These are phyloP conservation scores for Plectus sambesii DNA, from an alignment of 1,140 invertebrate species.

Conservation along the genomic window DNA sequence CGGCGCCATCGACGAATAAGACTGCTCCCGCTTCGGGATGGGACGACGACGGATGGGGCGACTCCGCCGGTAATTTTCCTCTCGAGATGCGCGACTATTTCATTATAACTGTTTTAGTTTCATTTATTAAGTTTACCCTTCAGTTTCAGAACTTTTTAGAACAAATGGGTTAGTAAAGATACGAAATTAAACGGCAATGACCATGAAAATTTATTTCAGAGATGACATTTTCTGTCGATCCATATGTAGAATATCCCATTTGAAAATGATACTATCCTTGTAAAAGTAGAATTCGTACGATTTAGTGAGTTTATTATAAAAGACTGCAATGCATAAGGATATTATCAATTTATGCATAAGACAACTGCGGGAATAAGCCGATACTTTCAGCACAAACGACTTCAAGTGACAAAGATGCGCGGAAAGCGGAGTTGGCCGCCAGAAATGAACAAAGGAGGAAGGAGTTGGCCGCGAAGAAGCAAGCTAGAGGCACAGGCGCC, in stretches of 20 bases:
- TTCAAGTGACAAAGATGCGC: constrained; percentile 3
- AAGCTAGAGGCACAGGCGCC: constrained; percentile 16
- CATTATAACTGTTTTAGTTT: background rate
- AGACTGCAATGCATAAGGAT: background rate
- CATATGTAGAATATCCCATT: background rate
- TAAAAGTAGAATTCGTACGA: background rate
- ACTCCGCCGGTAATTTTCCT: constrained; percentile 6
- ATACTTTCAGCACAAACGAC: background rate
- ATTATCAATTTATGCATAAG: constrained; percentile 10
- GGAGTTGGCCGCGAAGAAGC: constrained; percentile 25
- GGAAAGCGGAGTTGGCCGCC: constrained; percentile 19
- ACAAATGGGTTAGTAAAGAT: constrained; percentile 8
- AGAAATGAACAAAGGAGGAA: constrained; percentile 23
- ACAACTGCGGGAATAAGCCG: too few species aligned
- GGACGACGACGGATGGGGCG: constrained; percentile 17
- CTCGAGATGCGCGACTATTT: background rate
- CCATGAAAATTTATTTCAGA: constrained; percentile 8
- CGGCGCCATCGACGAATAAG: constrained; percentile 15
- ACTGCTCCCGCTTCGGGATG: constrained; percentile 8
- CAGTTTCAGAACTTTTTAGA: background rate
- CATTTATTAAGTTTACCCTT: constrained; percentile 1
- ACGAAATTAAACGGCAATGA: constrained; percentile 1
- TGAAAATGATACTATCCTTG: constrained; percentile 2
- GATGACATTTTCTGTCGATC: too few species aligned
- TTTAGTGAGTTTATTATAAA: background rate